Evolutionary conservation across 2,797 vertebrate species (phyloP).

Genomic region (Lutjanus campechanus): DNA sequence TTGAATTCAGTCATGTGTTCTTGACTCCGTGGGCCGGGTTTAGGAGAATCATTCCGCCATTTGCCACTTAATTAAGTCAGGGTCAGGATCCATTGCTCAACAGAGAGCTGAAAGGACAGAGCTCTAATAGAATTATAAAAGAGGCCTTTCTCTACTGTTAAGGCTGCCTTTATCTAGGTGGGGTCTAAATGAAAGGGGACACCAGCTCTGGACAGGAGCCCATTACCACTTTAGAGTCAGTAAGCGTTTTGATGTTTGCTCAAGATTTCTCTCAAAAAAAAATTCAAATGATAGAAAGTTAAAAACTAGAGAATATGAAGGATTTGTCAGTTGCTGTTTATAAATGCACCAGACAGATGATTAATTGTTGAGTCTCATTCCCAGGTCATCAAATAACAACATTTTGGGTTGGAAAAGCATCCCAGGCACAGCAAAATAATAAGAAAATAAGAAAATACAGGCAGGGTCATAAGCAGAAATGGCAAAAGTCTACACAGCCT

Average conservation of each 20-base stretch:
- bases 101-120: conserved; percentile 74
- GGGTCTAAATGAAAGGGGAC: conserved; percentile 75
- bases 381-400: too few species aligned
- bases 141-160: conserved; percentile 78
- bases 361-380: too few species aligned
- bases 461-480: too few species aligned
- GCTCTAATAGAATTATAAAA: conserved; percentile 84
- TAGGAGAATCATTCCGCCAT: conserved; percentile 88
- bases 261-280: conserved; percentile 46
- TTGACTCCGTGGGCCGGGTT: conserved; percentile 86
- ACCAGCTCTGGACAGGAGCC: conserved; percentile 72
- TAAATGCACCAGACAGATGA: too few species aligned
- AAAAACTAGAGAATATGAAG: background rate
- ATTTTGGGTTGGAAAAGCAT: too few species aligned
- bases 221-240: conserved; percentile 60
- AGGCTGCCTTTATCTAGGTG: conserved; percentile 69
- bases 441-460: too few species aligned
- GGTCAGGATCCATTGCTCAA: conserved; percentile 84
- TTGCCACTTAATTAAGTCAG: conserved; percentile 89
- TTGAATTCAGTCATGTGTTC: conserved; percentile 89
- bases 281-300: conserved; percentile 42
- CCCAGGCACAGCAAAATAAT: too few species aligned
- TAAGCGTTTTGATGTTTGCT: conserved; percentile 67
- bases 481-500: too few species aligned
- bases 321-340: too few species aligned